These are phyloP conservation scores for Sebastes jordani DNA, from an alignment of 2,797 vertebrate species.

Conservation along the genomic window DNA sequence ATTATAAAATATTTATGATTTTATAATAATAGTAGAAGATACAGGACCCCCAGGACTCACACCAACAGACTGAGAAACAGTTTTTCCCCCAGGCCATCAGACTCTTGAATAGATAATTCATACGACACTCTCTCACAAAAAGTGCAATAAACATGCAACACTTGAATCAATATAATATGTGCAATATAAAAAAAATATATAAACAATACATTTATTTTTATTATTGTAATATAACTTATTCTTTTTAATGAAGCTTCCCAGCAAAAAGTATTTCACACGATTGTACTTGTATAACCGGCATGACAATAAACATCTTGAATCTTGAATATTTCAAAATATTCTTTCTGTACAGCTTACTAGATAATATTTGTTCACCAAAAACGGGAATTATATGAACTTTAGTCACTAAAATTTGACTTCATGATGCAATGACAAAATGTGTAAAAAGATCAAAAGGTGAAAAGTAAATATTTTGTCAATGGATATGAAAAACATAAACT, in stretches of 20 bases:
- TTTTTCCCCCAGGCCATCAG: fast-evolving
- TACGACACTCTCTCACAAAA: too few relatives aligned
- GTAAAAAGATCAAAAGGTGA: not conserved
- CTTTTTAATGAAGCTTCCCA: too few relatives aligned
- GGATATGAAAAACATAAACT: not conserved
- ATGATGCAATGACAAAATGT: not conserved
- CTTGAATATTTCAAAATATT: not conserved
- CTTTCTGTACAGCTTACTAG: not conserved
- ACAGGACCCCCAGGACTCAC: too few relatives aligned
- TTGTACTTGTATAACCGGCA: fast-evolving
- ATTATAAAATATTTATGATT: not conserved
- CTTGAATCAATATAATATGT: too few relatives aligned
- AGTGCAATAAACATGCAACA: too few relatives aligned
- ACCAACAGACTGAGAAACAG: fast-evolving
- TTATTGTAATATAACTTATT: too few relatives aligned
- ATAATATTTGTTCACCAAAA: not conserved
- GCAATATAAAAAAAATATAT: too few relatives aligned
- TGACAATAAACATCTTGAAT: too few relatives aligned
- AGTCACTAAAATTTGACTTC: not conserved
- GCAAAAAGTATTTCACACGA: too few relatives aligned
- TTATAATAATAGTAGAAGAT: too few relatives aligned
- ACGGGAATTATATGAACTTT: not conserved
- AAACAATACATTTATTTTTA: too few relatives aligned
- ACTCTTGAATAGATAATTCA: too few relatives aligned
- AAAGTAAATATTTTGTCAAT: not conserved